These are phyloP conservation scores for Lacerta viridis DNA, from an alignment of 2,797 vertebrate species.

Conservation along the genomic window DNA sequence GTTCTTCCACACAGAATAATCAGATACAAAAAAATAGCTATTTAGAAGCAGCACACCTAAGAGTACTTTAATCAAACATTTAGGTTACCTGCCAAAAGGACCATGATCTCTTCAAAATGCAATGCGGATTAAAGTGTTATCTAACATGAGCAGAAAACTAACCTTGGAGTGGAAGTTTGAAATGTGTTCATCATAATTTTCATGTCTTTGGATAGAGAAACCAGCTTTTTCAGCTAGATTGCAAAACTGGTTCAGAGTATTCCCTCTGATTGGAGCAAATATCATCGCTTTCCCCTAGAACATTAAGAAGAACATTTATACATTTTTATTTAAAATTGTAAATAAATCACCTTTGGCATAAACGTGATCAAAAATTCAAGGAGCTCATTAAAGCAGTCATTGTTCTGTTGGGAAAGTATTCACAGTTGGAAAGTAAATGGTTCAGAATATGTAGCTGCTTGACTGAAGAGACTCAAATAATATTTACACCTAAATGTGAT, in stretches of 20 bases:
- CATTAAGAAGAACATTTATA: slow-evolving; percentile 74
- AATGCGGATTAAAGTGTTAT: slow-evolving; percentile 88
- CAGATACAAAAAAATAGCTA: slow-evolving; percentile 85
- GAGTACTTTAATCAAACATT: slow-evolving; percentile 87
- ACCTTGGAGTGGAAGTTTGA: slow-evolving; percentile 97
- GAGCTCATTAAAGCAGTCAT: slow-evolving; percentile 50
- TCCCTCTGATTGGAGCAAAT: slow-evolving; percentile 93
- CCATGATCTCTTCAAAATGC: slow-evolving; percentile 88
- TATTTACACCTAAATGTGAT: slow-evolving; percentile 52
- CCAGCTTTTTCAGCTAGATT: slow-evolving; percentile 91
- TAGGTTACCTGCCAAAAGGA: slow-evolving; percentile 87
- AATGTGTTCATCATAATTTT: slow-evolving; percentile 96
- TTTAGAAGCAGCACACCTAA: slow-evolving; percentile 84
- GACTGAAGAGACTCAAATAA: slow-evolving; percentile 61
- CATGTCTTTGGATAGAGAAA: slow-evolving; percentile 90
- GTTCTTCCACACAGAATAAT: slow-evolving; percentile 84
- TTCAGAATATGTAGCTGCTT: slow-evolving; percentile 55
- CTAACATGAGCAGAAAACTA: slow-evolving; percentile 87
- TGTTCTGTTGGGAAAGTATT: slow-evolving; percentile 57
- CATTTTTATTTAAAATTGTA: slow-evolving; percentile 72
- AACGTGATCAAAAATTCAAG: slow-evolving; percentile 61
- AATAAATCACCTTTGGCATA: slow-evolving; percentile 65
- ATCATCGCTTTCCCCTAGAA: slow-evolving; percentile 92
- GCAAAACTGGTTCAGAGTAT: slow-evolving; percentile 93
- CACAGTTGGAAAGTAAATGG: slow-evolving; percentile 42